phyloP scores from a whole-genome alignment of 53 echinoderm and acorn worm genomes.

The Paracentrotus lividus region DNA sequence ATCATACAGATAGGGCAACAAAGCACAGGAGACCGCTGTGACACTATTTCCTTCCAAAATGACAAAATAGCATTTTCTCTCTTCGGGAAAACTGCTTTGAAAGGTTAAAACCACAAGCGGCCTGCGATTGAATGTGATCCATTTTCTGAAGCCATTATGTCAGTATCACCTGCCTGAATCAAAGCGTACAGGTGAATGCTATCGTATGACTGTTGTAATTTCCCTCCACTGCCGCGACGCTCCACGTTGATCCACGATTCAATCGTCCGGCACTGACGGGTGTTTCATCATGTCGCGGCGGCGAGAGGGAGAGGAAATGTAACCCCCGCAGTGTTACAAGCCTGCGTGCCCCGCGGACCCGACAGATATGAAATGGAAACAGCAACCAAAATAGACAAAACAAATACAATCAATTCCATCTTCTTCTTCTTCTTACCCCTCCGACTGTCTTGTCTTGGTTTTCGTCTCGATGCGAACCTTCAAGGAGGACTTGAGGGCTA shows the following conservation, averaged over 20 bases:
- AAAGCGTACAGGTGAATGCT: slow-evolving; percentile 65
- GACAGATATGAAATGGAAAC: slow-evolving; percentile 74
- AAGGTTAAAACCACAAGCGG: slow-evolving; percentile 55
- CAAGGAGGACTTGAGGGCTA: slow-evolving; percentile 28
- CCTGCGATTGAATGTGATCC: slow-evolving; percentile 59
- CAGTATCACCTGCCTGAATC: slow-evolving; percentile 69
- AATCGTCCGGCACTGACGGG: slow-evolving; percentile 65
- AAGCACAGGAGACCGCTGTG: slow-evolving; percentile 26
- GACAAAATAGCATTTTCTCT: slow-evolving; percentile 40
- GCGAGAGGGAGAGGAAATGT: slow-evolving; percentile 50
- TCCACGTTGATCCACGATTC: slow-evolving; percentile 66
- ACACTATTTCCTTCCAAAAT: slow-evolving; percentile 40
- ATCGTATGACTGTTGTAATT: slow-evolving; percentile 61
- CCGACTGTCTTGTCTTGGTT: neutral
- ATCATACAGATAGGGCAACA: neutral
- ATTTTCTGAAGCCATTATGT: slow-evolving; percentile 56
- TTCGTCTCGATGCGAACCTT: slow-evolving; percentile 1
- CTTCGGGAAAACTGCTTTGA: slow-evolving; percentile 52
- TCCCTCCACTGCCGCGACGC: slow-evolving; percentile 47
- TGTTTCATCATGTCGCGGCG: slow-evolving; percentile 62
- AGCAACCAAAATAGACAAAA: slow-evolving; percentile 76
- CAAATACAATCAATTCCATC: slow-evolving; percentile 73
- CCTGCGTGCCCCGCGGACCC: slow-evolving; percentile 62
- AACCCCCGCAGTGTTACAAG: slow-evolving; percentile 52
- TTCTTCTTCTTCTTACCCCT: neutral